Conservation (phyloP, 2,113 vertebrate species). For the Saccopteryx leptura region DNA sequence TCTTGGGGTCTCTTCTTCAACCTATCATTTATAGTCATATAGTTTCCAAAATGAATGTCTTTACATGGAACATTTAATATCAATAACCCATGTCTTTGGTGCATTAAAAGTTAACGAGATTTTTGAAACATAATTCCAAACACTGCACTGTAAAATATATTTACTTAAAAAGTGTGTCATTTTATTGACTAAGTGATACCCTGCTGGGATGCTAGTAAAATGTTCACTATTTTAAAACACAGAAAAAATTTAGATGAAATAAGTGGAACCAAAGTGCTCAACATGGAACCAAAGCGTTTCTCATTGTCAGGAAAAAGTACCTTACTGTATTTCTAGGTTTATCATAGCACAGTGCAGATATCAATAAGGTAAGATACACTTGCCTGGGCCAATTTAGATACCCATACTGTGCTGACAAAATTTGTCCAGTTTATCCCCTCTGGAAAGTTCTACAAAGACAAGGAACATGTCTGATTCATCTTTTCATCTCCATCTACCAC, state of each 20-base stretch:
- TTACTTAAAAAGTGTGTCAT: constrained; percentile 35
- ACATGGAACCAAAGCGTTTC: neutral
- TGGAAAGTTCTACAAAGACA: neutral
- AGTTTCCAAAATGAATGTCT: constrained; percentile 28
- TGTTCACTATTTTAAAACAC: neutral
- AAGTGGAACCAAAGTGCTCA: neutral
- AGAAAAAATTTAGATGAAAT: neutral
- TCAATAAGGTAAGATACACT: neutral
- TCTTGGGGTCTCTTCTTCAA: neutral
- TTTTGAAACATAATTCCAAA: constrained; percentile 51
- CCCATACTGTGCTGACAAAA: neutral
- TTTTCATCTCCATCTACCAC: neutral
- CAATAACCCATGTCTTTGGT: neutral
- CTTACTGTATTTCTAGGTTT: constrained; percentile 4
- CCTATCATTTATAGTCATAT: neutral
- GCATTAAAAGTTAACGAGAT: neutral
- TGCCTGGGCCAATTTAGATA: neutral
- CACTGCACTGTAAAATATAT: neutral
- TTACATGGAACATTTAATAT: neutral
- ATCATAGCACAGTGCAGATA: neutral
- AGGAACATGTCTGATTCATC: neutral
- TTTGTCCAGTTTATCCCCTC: neutral
- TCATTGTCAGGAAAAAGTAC: neutral
- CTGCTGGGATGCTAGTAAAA: constrained; percentile 24
- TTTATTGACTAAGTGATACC: constrained; percentile 12